Percentiles rank a stretch among this genome's conserved stretches.
phyloP scores from a whole-genome alignment of 2,113 vertebrate species.

The Riparia riparia region DNA sequence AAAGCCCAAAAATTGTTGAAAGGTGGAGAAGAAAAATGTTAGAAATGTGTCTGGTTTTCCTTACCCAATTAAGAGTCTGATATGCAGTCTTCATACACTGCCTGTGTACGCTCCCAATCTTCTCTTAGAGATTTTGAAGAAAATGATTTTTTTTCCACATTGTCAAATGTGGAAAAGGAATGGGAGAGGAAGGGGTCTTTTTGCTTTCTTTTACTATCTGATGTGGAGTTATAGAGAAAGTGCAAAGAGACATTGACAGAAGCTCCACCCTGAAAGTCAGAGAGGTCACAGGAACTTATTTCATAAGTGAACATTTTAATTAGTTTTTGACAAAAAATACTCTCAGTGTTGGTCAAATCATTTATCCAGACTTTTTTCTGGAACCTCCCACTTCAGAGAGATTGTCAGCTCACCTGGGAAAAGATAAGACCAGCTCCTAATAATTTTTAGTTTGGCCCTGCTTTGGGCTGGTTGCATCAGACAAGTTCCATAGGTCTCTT shows the following conservation, averaged over 20 bases:
- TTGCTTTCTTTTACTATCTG: not conserved
- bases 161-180: not conserved
- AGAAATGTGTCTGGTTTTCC: not conserved
- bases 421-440: not conserved
- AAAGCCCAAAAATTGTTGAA: not conserved
- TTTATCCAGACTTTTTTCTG: not conserved
- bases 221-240: not conserved
- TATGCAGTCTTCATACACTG: not conserved
- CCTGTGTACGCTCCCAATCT: not conserved
- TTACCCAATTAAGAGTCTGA: not conserved
- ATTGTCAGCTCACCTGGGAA: not conserved
- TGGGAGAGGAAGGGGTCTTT: not conserved
- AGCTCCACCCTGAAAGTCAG: not conserved
- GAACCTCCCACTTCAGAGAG: not conserved
- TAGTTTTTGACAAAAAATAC: not conserved
- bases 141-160: not conserved
- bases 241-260: not conserved
- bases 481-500: not conserved
- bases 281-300: not conserved
- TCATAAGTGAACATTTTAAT: not conserved
- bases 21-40: not conserved
- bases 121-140: not conserved
- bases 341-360: rapidly evolving
- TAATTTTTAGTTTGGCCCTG: not conserved
- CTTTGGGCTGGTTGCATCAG: not conserved